Base-by-base conservation (phyloP, 2,797 vertebrate species). In the Aldrovandia affinis region DNA sequence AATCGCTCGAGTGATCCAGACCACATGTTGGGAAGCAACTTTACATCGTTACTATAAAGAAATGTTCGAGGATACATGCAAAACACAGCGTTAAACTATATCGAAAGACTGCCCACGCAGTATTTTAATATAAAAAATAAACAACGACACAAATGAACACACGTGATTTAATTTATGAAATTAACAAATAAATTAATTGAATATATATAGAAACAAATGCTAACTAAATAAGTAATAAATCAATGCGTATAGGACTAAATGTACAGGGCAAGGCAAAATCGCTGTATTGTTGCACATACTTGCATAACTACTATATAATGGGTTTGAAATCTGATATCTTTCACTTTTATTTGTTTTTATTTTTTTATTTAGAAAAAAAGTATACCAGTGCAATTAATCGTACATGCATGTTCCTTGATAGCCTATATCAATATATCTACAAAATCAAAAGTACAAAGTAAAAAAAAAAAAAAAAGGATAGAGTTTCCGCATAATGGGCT, bases 371-470 rank as follows among this genome's bases (percentile, higher is more conserved):
- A n/a, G n/a, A n/a, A n/a, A n/a, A n/a, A n/a, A n/a, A n/a, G n/a
- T n/a, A n/a, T n/a, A n/a, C n/a, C n/a, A n/a, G n/a, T n/a, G n/a
- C n/a, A n/a, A n/a, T n/a, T n/a, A n/a, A n/a, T n/a, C n/a, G n/a
- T n/a, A n/a, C n/a, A n/a, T n/a, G n/a, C n/a, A n/a, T n/a, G n/a
- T n/a, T n/a, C 96, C 98, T 98, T 98, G 97, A 98, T 98, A 8
- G 7, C 22, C 22, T 59, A 25, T 59, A n/a, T 59, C 22, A 59
- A 25, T 25, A 59, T n/a, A 25, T 4, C 96, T 96, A 93, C 95
- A 94, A 94, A 96, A 95, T 95, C 93, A 96, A 96, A 95, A 96
- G 93, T 95, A 95, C 95, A 95, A 95, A 94, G 95, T 96, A 57
- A 18, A 15, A 22, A 57, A 57, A 57, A 57, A 3, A 10, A 95